Base-by-base conservation (phyloP, 2,888 invertebrate species). In the Odontomyia ornata region DNA sequence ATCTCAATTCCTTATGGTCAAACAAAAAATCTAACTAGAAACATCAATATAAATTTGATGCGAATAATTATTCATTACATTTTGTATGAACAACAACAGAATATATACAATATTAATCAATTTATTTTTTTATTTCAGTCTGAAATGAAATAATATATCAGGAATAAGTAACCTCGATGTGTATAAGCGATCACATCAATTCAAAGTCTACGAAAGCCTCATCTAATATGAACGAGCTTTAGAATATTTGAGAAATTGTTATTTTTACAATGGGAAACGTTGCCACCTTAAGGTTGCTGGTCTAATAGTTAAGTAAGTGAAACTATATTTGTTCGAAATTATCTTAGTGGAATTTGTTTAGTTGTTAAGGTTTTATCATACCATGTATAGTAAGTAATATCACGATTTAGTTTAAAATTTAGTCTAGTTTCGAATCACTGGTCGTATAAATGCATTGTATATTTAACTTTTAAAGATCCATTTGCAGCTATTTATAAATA, bases 261-360 rank as follows among this genome's bases (percentile, higher is more conserved):
- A 18, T 18, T 36, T 36, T 18, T 13, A 43, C 52, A 15, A 52
- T 18, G 52, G 18, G n/a, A 18, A 65, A 65, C 2, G 36, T 11
- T 65, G 7, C n/a, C 21, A 36, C 36, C 36, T 18, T 36, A 69
- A 69, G 69, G 69, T 46, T 69, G 69, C 69, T 36, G 36, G 36
- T 36, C 36, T 69, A 30, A 18, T 25, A 47, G n/a, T n/a, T 25
- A 47, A n/a, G 11, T 15, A 69, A 46, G 27, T 25, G 18, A 47
- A 47, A 9, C 30, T 47, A 27, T 15, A 18, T 69, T 69, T 47
- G 25, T 46, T 46, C 21, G 46, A 13, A 28, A 15, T 25, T 30
- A 43, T 47, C 52, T 67, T 15, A 36, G 18, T 65, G 28, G 65
- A 60, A 1, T 65, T 36, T 52, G 18, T 52, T 65, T 18, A 36